phyloP scores from a whole-genome alignment of 2,888 invertebrate genomes.

The Drosophila recens region DNA sequence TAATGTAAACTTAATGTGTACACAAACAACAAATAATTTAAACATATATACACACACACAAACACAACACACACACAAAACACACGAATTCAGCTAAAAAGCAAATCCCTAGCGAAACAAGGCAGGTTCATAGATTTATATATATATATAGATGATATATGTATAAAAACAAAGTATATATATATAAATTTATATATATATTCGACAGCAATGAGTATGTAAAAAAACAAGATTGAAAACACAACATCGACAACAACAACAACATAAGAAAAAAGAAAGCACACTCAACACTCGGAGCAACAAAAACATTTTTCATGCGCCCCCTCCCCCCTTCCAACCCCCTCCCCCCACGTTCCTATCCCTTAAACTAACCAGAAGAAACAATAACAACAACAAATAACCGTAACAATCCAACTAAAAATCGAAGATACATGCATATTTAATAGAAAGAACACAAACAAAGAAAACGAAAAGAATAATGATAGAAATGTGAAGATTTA shows the following conservation, averaged over 20 bases:
- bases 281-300: constrained; percentile 52
- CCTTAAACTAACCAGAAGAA: constrained; percentile 31
- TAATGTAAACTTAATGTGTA: constrained; percentile 70
- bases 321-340: constrained; percentile 30
- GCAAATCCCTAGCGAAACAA: constrained; percentile 45
- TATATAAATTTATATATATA: constrained; percentile 59
- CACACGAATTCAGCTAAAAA: constrained; percentile 34
- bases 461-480: constrained; percentile 40
- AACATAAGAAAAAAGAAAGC: constrained; percentile 67
- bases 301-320: constrained; percentile 58
- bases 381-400: constrained; percentile 33
- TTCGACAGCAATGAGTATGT: constrained; percentile 67
- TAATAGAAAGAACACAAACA: constrained; percentile 41
- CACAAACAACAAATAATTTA: constrained; percentile 69
- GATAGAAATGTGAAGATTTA: constrained; percentile 63
- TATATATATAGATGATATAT: constrained; percentile 55
- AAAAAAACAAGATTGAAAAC: constrained; percentile 44
- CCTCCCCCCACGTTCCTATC: not conserved
- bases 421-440: constrained; percentile 52
- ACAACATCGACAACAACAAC: constrained; percentile 47
- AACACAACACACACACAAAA: constrained; percentile 10
- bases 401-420: constrained; percentile 40
- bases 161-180: constrained; percentile 40
- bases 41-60: constrained; percentile 41
- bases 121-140: constrained; percentile 60